Evolutionary conservation across 1,140 invertebrate species (phyloP).

Genomic region (Megalonaias nervosa): DNA sequence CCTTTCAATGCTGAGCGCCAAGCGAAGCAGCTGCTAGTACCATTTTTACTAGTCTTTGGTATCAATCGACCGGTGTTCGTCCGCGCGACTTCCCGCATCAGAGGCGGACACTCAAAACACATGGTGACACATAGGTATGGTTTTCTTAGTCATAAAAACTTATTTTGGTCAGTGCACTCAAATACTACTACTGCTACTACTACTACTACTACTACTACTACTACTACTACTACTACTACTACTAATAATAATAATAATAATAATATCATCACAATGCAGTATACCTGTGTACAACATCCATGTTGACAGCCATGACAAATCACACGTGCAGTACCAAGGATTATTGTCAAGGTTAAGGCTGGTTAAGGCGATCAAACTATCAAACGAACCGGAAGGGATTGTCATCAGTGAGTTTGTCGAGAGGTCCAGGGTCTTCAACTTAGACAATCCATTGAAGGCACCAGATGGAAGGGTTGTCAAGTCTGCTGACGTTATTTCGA

Average conservation of each 20-base stretch:
- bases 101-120: no score
- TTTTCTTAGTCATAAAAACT: no score
- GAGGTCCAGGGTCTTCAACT: constrained; percentile 8
- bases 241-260: not conserved
- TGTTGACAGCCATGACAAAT: constrained; percentile 5
- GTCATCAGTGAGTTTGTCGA: constrained; percentile 8
- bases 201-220: not conserved
- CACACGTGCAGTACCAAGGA: constrained; percentile 13
- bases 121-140: no score
- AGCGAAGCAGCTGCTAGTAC: no score
- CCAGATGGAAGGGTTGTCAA: constrained; percentile 1
- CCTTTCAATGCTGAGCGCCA: no score
- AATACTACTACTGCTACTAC: no score
- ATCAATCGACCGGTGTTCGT: no score
- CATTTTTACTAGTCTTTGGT: no score
- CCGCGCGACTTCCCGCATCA: no score
- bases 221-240: not conserved
- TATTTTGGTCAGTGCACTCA: no score
- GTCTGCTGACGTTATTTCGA: not conserved
- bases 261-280: not conserved
- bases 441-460: not conserved
- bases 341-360: constrained; percentile 15
- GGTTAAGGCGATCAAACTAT: constrained; percentile 5
- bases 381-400: constrained; percentile 3
- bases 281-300: constrained; percentile 20